Conservation (phyloP, 2,888 invertebrate species). For the Gonocerus acuteangulatus region DNA sequence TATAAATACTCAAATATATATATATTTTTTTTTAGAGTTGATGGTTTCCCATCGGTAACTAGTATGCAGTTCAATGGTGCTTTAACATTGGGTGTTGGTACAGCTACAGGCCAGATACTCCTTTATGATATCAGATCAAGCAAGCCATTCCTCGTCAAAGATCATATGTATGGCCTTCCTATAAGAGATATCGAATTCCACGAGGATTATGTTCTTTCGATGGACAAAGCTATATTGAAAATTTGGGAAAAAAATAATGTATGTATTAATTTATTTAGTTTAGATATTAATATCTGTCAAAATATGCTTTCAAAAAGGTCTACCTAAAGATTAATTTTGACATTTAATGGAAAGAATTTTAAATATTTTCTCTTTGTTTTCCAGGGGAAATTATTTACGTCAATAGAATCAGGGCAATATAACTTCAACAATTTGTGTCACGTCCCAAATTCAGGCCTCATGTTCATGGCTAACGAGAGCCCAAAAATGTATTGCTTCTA, state of each 20-base stretch:
- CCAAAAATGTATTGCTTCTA: conserved; percentile 92
- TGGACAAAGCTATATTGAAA: conserved; percentile 82
- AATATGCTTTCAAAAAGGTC: no score
- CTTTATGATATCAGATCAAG: conserved; percentile 90
- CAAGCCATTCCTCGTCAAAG: conserved; percentile 81
- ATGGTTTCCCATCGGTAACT: conserved; percentile 64
- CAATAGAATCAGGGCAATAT: conserved; percentile 77
- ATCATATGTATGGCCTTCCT: conserved; percentile 89
- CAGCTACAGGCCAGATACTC: conserved; percentile 85
- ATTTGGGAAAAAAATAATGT: conserved; percentile 85
- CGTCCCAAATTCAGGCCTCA: conserved; percentile 80
- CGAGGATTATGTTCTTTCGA: conserved; percentile 72
- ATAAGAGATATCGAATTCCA: conserved; percentile 85
- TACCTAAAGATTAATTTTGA: no score
- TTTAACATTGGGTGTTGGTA: conserved; percentile 80
- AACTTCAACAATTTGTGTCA: conserved; percentile 84
- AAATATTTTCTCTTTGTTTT: conserved; percentile 39
- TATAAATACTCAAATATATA: no score
- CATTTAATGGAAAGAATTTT: no score
- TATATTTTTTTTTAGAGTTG: conserved; percentile 49
- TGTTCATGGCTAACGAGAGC: conserved; percentile 91
- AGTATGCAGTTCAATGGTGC: conserved; percentile 68
- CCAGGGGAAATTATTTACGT: conserved; percentile 86
- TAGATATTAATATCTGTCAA: no score
- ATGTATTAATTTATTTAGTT: conserved; percentile 41